Evolutionary conservation across 2,888 invertebrate species (phyloP).

Genomic region (Crocallis elinguaria): DNA sequence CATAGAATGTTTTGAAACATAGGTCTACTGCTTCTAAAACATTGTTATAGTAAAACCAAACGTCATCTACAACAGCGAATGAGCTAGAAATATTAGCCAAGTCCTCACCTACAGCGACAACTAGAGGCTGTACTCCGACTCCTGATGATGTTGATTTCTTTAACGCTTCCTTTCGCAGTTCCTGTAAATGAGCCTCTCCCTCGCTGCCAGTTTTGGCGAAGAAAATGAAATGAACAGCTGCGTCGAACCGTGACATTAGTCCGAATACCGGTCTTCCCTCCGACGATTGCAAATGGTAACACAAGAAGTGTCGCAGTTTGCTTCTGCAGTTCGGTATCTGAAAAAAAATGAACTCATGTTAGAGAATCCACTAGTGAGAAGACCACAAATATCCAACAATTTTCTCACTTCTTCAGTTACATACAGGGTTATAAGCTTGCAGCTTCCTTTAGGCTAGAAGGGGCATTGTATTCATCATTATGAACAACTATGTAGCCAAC

Average conservation of each 20-base stretch:
- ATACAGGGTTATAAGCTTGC: no score
- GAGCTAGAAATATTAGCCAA: neutral
- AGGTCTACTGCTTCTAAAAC: neutral
- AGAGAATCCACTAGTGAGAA: no score
- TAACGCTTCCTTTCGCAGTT: neutral
- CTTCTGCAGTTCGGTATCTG: neutral
- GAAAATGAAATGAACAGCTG: neutral
- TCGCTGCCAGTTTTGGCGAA: neutral
- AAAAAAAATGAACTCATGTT: no score
- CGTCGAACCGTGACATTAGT: neutral
- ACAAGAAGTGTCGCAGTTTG: conserved; percentile 4
- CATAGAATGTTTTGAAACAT: neutral
- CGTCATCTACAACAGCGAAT: neutral
- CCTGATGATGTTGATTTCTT: neutral
- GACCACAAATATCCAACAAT: no score
- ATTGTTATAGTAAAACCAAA: conserved; percentile 1
- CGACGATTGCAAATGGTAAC: conserved; percentile 6
- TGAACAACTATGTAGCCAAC: no score
- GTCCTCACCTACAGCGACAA: neutral
- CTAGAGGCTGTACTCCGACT: neutral
- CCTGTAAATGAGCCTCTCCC: neutral
- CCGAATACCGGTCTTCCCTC: conserved; percentile 1
- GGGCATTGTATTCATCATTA: no score
- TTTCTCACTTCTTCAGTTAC: no score
- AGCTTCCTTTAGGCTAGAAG: no score